phyloP scores from a whole-genome alignment of 2,888 invertebrate species.

The Cephus pygmeus region DNA sequence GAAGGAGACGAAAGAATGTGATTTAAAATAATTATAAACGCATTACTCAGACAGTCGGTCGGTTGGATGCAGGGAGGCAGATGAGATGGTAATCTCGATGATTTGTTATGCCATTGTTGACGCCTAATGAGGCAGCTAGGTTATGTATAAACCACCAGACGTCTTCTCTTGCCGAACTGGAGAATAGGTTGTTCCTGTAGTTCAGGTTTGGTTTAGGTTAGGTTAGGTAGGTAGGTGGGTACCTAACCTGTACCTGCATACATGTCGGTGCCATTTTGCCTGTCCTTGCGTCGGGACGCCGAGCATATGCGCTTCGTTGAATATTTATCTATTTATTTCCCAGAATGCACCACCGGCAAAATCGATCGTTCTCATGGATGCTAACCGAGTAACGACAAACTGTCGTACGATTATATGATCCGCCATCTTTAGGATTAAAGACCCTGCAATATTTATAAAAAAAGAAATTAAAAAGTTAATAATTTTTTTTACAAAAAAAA shows the following conservation, averaged over 20 bases:
- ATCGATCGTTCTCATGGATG: background rate
- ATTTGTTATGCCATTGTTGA: constrained; percentile 57
- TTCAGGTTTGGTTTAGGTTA: no score
- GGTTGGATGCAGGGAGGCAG: constrained; percentile 32
- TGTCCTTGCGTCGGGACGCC: constrained; percentile 5
- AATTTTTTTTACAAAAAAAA: no score
- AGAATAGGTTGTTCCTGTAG: constrained; percentile 1
- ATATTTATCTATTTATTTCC: constrained; percentile 24
- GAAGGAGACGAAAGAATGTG: constrained; percentile 60
- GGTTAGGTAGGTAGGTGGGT: no score
- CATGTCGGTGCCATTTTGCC: no score
- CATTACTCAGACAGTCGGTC: constrained; percentile 44
- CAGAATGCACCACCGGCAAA: constrained; percentile 10
- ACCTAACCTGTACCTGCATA: no score
- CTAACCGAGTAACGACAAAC: no score
- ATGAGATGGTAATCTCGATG: constrained; percentile 53
- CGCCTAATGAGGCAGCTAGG: constrained; percentile 50
- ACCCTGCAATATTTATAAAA: no score
- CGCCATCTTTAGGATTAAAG: no score
- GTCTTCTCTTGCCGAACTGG: constrained; percentile 9
- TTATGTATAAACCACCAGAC: constrained; percentile 13
- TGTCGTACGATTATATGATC: no score
- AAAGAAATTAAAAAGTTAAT: no score
- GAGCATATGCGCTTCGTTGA: constrained; percentile 16
- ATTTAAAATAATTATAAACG: constrained; percentile 54